These are phyloP conservation scores for Poeciliopsis prolifica DNA, from an alignment of 2,113 vertebrate genomes.

Conservation along the genomic window DNA sequence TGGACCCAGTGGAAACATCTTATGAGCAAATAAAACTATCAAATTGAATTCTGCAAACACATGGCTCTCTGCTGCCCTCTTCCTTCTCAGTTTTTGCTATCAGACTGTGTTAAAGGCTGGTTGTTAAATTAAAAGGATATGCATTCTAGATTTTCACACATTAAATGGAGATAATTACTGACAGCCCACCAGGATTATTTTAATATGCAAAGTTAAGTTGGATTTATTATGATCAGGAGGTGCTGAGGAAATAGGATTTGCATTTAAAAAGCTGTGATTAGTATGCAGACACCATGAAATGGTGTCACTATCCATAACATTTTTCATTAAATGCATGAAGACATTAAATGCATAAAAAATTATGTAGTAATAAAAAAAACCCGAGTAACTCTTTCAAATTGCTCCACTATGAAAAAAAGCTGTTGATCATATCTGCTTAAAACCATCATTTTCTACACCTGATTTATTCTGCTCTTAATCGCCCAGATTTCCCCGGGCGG, in stretches of 20 bases:
- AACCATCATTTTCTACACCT: not conserved
- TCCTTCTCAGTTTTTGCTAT: conserved; percentile 20
- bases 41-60: not conserved
- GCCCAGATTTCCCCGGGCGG: not conserved
- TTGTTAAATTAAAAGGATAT: not conserved
- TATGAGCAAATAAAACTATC: not conserved
- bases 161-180: not conserved
- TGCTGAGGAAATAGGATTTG: conserved; percentile 5
- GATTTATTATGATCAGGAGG: conserved; percentile 12
- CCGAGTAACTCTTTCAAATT: not conserved
- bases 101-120: not conserved
- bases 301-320: not conserved
- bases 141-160: not conserved
- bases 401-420: not conserved
- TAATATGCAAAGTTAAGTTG: not conserved
- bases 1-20: conserved; percentile 8
- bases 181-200: not conserved
- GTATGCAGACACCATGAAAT: not conserved
- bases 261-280: conserved; percentile 2
- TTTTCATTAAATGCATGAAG: conserved; percentile 11
- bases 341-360: not conserved
- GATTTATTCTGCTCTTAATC: conserved; percentile 9
- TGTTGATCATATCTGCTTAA: conserved; percentile 4
- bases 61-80: conserved; percentile 74
- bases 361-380: not conserved